Evolutionary conservation across 2,113 vertebrate genomes (phyloP).

Genomic region (Cygnus atratus): DNA sequence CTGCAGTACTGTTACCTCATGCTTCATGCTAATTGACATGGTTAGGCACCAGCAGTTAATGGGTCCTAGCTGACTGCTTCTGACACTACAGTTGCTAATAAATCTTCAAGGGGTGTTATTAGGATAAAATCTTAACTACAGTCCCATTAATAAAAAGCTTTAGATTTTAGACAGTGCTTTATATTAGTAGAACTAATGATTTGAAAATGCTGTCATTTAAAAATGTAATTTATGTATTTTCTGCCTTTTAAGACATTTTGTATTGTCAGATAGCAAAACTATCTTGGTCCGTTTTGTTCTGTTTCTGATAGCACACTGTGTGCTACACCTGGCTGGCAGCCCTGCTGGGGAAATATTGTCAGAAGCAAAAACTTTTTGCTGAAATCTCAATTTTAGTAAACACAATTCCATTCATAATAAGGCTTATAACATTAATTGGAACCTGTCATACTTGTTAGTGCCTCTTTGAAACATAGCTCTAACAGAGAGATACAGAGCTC

Average conservation of each 20-base stretch:
- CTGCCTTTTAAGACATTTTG: neutral
- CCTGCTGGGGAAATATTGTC: neutral
- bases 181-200: neutral
- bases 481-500: neutral
- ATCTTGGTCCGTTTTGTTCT: neutral
- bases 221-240: neutral
- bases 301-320: accelerated
- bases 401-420: neutral
- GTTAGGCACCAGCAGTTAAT: neutral
- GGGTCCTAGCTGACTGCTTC: neutral
- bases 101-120: neutral
- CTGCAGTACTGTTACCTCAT: neutral
- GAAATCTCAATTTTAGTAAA: neutral
- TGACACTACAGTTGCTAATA: neutral
- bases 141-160: neutral
- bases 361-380: neutral
- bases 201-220: neutral
- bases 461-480: neutral
- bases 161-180: neutral
- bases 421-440: neutral
- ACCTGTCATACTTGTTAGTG: neutral
- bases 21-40: neutral
- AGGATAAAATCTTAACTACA: neutral
- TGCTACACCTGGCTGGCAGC: neutral
- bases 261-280: neutral